Percentiles rank a stretch among this genome's conserved stretches.
Conservation (phyloP, 2,797 vertebrate species). For the Myiotriccus ornatus region DNA sequence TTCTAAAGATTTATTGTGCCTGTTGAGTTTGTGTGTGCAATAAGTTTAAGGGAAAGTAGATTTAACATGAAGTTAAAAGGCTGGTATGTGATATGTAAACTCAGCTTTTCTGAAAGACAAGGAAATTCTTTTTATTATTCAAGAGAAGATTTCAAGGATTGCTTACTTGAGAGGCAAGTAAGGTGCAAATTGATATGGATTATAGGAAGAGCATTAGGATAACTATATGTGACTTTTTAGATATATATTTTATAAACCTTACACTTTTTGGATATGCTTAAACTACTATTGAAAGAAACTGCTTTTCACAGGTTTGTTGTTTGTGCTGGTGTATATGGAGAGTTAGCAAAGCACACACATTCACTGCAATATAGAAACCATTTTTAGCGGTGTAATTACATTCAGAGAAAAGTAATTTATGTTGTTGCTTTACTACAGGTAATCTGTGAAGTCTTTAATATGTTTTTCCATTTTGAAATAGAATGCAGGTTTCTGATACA, state of each 20-base stretch:
- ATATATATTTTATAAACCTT: neutral
- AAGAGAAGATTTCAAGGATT: neutral
- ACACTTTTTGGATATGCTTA: neutral
- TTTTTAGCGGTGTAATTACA: neutral
- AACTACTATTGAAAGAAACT: neutral
- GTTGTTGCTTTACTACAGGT: neutral
- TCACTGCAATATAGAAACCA: neutral
- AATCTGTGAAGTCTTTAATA: neutral
- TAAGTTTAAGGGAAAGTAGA: neutral
- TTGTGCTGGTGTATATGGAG: neutral
- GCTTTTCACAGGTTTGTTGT: neutral
- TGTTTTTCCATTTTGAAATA: neutral
- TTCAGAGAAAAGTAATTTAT: neutral
- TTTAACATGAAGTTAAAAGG: neutral
- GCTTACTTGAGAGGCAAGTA: neutral
- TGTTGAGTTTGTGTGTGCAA: rapidly evolving
- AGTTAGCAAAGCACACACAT: neutral
- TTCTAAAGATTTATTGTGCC: neutral
- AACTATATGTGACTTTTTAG: neutral
- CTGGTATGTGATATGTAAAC: neutral
- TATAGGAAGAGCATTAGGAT: neutral
- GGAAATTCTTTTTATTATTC: neutral
- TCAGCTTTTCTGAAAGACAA: neutral
- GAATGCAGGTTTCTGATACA: neutral
- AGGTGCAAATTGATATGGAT: neutral